Conservation (phyloP, 2,113 vertebrate species). For the Ictalurus punctatus region DNA sequence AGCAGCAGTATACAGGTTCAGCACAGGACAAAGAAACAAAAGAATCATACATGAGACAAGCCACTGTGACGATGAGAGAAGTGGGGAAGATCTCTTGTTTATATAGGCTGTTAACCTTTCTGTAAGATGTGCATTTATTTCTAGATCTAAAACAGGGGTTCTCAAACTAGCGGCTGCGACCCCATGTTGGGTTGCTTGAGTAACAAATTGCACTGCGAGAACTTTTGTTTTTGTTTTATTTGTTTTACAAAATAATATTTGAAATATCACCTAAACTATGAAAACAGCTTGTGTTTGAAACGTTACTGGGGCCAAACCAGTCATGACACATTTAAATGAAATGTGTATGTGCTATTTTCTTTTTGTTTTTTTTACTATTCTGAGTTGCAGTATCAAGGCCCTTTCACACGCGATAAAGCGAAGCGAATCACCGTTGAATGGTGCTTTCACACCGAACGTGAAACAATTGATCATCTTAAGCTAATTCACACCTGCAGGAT, state of each 20-base stretch:
- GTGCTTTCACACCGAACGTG: no score
- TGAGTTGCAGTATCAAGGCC: background rate
- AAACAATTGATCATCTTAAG: no score
- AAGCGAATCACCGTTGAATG: no score
- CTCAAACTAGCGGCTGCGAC: background rate
- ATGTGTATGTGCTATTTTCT: background rate
- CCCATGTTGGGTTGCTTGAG: background rate
- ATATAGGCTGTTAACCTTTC: no score
- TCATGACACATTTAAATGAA: background rate
- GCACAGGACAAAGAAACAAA: background rate
- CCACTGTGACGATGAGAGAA: background rate
- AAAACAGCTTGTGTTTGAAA: background rate
- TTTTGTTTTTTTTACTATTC: background rate
- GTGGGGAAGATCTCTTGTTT: background rate
- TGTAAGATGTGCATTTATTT: background rate
- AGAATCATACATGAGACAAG: background rate
- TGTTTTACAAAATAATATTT: background rate
- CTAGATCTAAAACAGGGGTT: background rate
- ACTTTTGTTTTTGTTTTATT: background rate
- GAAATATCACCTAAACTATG: background rate
- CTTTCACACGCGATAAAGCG: no score
- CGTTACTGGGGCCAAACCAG: background rate
- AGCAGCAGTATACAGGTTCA: background rate
- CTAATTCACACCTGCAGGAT: no score
- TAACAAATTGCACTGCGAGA: background rate